Percentiles rank a stretch among this genome's conserved stretches.
phyloP scores from a whole-genome alignment of 2,888 invertebrate species.

The Salticus scenicus region DNA sequence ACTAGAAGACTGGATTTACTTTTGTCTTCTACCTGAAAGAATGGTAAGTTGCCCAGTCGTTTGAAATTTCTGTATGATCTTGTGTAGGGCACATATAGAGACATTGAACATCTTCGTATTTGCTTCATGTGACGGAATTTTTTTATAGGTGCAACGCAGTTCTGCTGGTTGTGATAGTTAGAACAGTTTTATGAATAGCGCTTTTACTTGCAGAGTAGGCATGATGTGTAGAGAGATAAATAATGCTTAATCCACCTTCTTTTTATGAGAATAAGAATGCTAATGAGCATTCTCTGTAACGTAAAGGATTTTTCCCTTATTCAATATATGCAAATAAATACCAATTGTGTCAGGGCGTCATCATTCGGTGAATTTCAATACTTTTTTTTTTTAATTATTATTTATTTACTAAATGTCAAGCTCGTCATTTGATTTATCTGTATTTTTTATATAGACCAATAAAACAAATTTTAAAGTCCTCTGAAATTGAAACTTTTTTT shows the following conservation, averaged over 20 bases:
- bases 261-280: constrained; percentile 4
- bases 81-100: constrained; percentile 9
- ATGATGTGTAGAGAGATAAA: constrained; percentile 15
- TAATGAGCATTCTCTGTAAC: no score
- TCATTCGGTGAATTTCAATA: background rate
- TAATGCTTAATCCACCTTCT: constrained; percentile 27
- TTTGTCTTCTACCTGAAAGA: background rate
- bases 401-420: no score
- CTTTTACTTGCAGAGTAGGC: constrained; percentile 21
- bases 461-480: no score
- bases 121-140: background rate
- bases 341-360: background rate
- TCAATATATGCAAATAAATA: background rate
- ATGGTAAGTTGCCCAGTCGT: constrained; percentile 2
- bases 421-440: no score
- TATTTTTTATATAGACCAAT: no score
- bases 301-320: no score
- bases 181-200: constrained; percentile 20
- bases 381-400: background rate
- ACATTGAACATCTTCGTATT: constrained; percentile 19
- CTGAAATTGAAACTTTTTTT: no score
- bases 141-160: background rate
- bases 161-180: constrained; percentile 31
- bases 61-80: constrained; percentile 37
- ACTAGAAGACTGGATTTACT: background rate